These are phyloP conservation scores for Manis pentadactyla DNA, from an alignment of 2,797 vertebrate genomes.

Conservation along the genomic window DNA sequence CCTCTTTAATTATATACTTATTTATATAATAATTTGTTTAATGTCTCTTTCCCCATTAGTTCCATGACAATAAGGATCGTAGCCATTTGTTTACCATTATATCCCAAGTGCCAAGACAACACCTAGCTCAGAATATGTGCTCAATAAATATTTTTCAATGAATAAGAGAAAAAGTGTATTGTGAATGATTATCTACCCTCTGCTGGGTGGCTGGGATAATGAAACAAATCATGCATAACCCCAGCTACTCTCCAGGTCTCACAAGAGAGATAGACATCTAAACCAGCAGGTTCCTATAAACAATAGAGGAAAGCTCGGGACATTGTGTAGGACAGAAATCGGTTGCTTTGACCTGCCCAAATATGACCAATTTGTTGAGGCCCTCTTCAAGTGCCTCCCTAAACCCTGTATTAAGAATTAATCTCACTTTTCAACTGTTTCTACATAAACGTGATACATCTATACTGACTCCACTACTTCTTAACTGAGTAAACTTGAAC, in stretches of 20 bases:
- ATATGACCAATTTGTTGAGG: not conserved
- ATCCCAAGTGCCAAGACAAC: conserved; percentile 1
- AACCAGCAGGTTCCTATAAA: not conserved
- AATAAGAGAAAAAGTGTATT: conserved; percentile 9
- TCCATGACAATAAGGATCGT: conserved; percentile 8
- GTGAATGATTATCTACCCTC: not conserved
- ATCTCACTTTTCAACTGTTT: conserved; percentile 35
- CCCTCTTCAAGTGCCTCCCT: not conserved
- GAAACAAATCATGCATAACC: conserved; percentile 26
- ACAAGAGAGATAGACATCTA: not conserved
- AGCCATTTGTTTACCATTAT: not conserved
- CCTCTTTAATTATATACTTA: conserved; percentile 21
- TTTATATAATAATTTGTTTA: conserved; percentile 21
- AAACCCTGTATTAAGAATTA: not conserved
- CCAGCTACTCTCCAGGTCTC: not conserved
- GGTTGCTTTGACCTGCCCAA: not conserved
- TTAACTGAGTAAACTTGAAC: not conserved
- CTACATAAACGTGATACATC: not conserved
- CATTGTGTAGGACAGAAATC: not conserved
- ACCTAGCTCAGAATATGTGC: not conserved
- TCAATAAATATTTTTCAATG: conserved; percentile 41
- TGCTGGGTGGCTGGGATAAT: not conserved
- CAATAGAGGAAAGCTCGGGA: not conserved
- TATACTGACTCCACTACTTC: not conserved
- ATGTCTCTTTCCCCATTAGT: conserved; percentile 7